Evolutionary conservation across 2,113 vertebrate species (phyloP).

Genomic region (Sula dactylatra): DNA sequence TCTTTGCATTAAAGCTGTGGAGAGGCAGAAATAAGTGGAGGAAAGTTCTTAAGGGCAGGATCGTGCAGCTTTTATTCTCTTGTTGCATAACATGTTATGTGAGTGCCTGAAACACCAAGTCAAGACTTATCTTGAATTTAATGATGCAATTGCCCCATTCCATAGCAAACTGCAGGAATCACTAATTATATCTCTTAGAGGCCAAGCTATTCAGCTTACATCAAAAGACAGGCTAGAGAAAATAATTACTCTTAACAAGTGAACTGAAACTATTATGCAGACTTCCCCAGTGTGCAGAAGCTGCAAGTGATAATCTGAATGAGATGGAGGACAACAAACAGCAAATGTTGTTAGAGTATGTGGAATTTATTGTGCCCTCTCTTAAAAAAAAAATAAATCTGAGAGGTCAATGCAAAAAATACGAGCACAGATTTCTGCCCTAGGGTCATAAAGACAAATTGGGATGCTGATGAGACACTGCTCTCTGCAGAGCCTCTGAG

Average conservation of each 20-base stretch:
- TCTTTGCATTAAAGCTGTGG: background rate
- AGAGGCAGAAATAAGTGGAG: background rate
- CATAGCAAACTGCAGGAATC: constrained; percentile 22
- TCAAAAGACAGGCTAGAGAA: constrained; percentile 27
- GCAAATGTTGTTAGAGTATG: background rate
- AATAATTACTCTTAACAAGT: constrained; percentile 60
- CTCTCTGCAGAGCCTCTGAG: background rate
- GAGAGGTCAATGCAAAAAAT: background rate
- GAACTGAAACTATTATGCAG: constrained; percentile 52
- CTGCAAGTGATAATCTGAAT: constrained; percentile 5
- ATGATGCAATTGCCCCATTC: background rate
- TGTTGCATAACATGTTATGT: background rate
- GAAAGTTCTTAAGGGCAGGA: background rate
- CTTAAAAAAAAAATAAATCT: background rate
- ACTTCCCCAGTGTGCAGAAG: background rate
- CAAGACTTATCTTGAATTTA: constrained; percentile 8
- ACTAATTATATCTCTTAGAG: constrained; percentile 46
- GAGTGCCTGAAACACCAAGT: background rate
- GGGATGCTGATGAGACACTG: background rate
- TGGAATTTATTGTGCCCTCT: background rate
- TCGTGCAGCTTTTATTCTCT: background rate
- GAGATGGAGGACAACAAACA: background rate
- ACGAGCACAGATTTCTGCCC: background rate
- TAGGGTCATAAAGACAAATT: background rate
- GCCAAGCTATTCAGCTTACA: constrained; percentile 5